Evolutionary conservation across 2,113 vertebrate species (phyloP).

Genomic region (Hipposideros armiger): DNA sequence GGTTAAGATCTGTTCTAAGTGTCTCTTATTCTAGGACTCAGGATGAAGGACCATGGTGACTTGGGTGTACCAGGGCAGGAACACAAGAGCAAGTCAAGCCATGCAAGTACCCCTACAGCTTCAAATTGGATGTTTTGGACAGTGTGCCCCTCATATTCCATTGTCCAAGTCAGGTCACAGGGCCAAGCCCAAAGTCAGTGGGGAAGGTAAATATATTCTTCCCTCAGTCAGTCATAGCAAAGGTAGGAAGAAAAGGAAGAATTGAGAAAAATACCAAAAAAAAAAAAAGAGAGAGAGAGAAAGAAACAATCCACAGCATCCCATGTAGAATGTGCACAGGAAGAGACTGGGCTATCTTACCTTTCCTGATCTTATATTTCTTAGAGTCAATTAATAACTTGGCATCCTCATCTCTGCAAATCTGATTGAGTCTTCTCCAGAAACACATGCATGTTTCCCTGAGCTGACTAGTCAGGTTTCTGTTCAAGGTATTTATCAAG

Average conservation of each 20-base stretch:
- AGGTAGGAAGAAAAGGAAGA: background rate
- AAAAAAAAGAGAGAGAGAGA: background rate
- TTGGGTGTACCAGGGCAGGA: background rate
- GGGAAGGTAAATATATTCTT: background rate
- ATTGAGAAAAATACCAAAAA: background rate
- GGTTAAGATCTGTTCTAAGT: background rate
- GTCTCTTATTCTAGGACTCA: background rate
- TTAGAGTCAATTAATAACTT: background rate
- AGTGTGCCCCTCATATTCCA: background rate
- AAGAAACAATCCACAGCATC: background rate
- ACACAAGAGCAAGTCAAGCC: background rate
- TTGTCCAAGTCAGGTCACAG: background rate
- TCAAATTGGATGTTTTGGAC: background rate
- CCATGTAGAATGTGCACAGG: background rate
- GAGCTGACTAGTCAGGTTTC: background rate
- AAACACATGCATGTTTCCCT: slow-evolving; percentile 14
- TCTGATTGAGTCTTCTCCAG: slow-evolving; percentile 1
- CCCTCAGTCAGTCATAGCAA: background rate
- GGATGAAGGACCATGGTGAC: background rate
- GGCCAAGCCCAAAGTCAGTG: background rate
- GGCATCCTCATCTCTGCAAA: background rate
- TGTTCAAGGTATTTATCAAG: slow-evolving; percentile 1
- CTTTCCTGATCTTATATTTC: background rate
- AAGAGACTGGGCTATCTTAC: background rate
- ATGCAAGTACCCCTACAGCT: background rate